Evolutionary conservation across 2,888 invertebrate genomes (phyloP).

Genomic region (Drosophila suboccidentalis): DNA sequence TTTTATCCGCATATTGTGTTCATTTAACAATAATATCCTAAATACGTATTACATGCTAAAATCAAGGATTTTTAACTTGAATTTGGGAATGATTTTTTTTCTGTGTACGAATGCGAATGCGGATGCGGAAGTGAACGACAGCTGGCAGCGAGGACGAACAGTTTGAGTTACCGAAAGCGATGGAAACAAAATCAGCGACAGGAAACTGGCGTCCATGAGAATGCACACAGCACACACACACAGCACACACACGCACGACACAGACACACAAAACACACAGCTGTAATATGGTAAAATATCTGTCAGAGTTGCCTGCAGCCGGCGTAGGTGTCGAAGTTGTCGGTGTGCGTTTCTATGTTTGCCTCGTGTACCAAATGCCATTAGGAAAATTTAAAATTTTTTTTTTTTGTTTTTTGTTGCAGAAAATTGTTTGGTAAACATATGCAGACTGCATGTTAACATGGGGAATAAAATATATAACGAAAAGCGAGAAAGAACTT

Average conservation of each 20-base stretch:
- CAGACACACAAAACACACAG: constrained; percentile 5
- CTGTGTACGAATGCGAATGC: constrained; percentile 3
- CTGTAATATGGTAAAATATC: constrained; percentile 63
- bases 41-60: too few species aligned
- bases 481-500: constrained; percentile 14
- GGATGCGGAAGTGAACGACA: constrained; percentile 39
- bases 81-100: too few species aligned
- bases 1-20: neutral
- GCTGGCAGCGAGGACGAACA: constrained; percentile 26
- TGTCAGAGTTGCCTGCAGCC: constrained; percentile 60
- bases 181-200: constrained; percentile 69
- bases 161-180: constrained; percentile 36
- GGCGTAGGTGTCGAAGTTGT: constrained; percentile 52
- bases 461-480: constrained; percentile 72
- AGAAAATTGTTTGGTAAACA: constrained; percentile 64
- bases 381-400: constrained; percentile 66
- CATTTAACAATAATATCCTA: too few species aligned
- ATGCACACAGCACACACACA: constrained; percentile 43
- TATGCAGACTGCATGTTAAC: constrained; percentile 78
- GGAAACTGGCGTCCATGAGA: constrained; percentile 52
- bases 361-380: constrained; percentile 67
- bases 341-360: constrained; percentile 40
- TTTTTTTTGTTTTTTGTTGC: constrained; percentile 13
- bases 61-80: too few species aligned
- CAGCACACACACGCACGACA: neutral